Evolutionary conservation across 2,888 invertebrate genomes (phyloP).

Genomic region (Parnassius orleans): DNA sequence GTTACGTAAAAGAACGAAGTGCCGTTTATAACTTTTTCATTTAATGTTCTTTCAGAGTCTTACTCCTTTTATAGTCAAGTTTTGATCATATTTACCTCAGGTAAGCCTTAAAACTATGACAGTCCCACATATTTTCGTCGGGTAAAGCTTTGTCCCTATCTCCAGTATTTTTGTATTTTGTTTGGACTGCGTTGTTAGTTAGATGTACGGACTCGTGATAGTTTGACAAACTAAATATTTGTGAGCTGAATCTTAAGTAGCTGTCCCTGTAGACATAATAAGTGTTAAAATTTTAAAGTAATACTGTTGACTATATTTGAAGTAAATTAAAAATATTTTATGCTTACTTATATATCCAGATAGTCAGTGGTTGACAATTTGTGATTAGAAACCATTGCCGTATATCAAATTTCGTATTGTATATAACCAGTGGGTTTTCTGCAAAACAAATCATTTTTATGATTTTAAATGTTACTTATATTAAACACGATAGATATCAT

Average conservation of each 20-base stretch:
- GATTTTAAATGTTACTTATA: not conserved
- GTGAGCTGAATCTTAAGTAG: constrained; percentile 95
- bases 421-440: constrained; percentile 94
- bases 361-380: constrained; percentile 92
- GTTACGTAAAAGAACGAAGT: not conserved
- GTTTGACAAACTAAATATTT: constrained; percentile 91
- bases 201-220: constrained; percentile 96
- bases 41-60: not conserved
- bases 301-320: not conserved
- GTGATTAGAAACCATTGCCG: constrained; percentile 97
- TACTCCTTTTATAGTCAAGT: not conserved
- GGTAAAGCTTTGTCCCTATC: constrained; percentile 89
- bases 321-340: not conserved
- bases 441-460: not conserved
- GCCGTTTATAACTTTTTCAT: not conserved
- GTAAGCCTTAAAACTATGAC: constrained; percentile 88
- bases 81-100: constrained; percentile 73
- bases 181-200: constrained; percentile 96
- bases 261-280: constrained; percentile 83
- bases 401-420: constrained; percentile 96
- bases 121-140: constrained; percentile 97
- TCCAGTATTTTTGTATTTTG: constrained; percentile 88
- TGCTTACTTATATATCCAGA: constrained; percentile 94
- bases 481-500: not conserved
- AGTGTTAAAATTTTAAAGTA: no score